Conservation (phyloP, 92 coral and sea anemone genomes). For the Porites rus region DNA sequence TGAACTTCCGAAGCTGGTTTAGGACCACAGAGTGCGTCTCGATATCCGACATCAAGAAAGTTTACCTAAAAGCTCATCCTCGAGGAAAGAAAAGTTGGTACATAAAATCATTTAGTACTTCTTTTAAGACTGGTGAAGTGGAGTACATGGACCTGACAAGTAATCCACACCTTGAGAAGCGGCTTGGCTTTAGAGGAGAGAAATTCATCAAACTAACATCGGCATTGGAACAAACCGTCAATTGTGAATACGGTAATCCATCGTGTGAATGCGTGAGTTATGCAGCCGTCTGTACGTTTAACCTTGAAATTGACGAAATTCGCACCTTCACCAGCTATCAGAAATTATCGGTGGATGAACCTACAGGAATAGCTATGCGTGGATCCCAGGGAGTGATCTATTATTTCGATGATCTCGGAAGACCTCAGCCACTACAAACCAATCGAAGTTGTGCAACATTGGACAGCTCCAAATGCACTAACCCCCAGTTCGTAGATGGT, state of each 20-base stretch:
- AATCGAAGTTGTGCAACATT: constrained; percentile 16
- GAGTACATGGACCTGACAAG: constrained; percentile 28
- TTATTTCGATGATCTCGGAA: constrained; percentile 8
- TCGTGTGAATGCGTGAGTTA: constrained; percentile 8
- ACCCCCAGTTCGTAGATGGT: constrained; percentile 63
- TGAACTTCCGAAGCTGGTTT: constrained; percentile 26
- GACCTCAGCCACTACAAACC: constrained; percentile 7
- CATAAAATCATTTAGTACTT: constrained; percentile 33
- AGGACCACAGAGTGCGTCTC: constrained; percentile 25
- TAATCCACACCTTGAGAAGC: constrained; percentile 34
- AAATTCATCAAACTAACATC: constrained; percentile 26
- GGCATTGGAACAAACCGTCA: constrained; percentile 1
- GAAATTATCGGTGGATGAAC: constrained; percentile 34
- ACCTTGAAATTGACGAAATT: constrained; percentile 29
- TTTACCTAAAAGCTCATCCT: constrained; percentile 6
- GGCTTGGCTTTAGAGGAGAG: constrained; percentile 7
- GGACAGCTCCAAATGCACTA: constrained; percentile 46
- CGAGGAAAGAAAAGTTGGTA: constrained; percentile 5
- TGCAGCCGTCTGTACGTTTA: constrained; percentile 20
- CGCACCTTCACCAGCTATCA: constrained; percentile 12
- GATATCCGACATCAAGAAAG: constrained; percentile 24
- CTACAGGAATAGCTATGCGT: background rate
- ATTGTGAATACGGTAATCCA: constrained; percentile 35
- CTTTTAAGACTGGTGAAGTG: constrained; percentile 5
- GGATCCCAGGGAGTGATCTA: constrained; percentile 32